A percentile compares a stretch with the other conserved stretches of the same genome.
Conservation (phyloP, 2,113 vertebrate genomes). For the Mungos mungo region DNA sequence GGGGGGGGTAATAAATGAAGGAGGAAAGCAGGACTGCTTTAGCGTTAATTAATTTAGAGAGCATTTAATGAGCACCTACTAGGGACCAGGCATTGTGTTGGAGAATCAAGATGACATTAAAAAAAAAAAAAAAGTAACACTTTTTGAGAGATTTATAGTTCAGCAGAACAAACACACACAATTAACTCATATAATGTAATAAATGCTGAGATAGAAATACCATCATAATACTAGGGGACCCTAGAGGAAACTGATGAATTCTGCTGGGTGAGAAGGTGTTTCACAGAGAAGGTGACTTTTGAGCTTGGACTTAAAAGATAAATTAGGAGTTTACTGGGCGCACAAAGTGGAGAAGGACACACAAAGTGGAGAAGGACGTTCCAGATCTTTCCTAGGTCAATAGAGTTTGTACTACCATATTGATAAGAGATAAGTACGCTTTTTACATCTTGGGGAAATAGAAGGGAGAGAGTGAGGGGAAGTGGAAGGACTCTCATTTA, state of each 20-base stretch:
- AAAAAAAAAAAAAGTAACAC: slow-evolving; percentile 21
- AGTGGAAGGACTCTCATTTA: slow-evolving; percentile 45
- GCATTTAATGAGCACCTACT: slow-evolving; percentile 23
- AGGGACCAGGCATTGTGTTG: not conserved
- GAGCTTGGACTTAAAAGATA: slow-evolving; percentile 37
- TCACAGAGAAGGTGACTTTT: slow-evolving; percentile 58
- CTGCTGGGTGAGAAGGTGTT: not conserved
- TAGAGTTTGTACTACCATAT: slow-evolving; percentile 53
- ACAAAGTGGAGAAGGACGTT: slow-evolving; percentile 36
- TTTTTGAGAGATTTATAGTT: slow-evolving; percentile 46
- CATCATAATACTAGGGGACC: not conserved
- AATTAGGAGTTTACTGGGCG: slow-evolving; percentile 28
- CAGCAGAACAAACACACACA: slow-evolving; percentile 13
- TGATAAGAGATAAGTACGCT: slow-evolving; percentile 52
- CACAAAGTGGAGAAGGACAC: slow-evolving; percentile 9
- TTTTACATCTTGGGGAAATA: slow-evolving; percentile 47
- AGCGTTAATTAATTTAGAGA: slow-evolving; percentile 13
- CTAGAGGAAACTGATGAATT: slow-evolving; percentile 39
- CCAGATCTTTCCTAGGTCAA: slow-evolving; percentile 53
- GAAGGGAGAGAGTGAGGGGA: not conserved
- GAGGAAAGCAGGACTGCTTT: slow-evolving; percentile 38
- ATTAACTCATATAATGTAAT: not conserved
- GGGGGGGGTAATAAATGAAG: not conserved
- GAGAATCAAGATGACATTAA: slow-evolving; percentile 20
- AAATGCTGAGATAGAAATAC: not conserved